phyloP scores from a whole-genome alignment of 1,140 invertebrate genomes.

The Potamilus streckersoni region DNA sequence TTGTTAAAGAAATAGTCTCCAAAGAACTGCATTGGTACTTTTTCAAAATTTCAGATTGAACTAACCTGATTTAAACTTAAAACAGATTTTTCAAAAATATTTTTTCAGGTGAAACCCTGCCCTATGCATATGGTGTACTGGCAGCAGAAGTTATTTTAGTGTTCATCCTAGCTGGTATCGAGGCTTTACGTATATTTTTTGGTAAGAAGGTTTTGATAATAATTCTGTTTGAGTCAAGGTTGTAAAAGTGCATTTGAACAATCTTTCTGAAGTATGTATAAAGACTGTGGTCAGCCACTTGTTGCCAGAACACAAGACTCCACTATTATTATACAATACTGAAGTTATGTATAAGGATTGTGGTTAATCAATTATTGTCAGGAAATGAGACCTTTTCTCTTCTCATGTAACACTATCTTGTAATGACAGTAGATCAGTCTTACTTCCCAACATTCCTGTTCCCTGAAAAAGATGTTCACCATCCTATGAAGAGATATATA shows the following conservation, averaged over 20 bases:
- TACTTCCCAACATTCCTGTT: no score
- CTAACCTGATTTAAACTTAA: neutral
- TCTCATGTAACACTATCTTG: no score
- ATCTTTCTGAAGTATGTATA: neutral
- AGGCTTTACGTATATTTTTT: conserved; percentile 76
- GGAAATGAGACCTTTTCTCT: no score
- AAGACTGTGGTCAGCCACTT: neutral
- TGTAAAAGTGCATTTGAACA: neutral
- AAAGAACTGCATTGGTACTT: neutral
- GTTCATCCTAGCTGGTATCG: conserved; percentile 79
- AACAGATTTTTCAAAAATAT: neutral
- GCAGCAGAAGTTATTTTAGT: conserved; percentile 83
- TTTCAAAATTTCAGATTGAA: neutral
- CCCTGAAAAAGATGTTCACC: no score
- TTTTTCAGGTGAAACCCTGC: conserved; percentile 69
- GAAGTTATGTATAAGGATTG: neutral
- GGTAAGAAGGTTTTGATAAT: conserved; percentile 47
- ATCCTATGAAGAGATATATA: no score
- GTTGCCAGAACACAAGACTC: no score
- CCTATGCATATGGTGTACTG: conserved; percentile 79
- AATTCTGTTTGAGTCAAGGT: neutral
- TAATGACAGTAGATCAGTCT: no score
- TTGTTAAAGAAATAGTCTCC: neutral
- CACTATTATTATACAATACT: no score
- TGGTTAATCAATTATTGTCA: neutral